These are phyloP conservation scores for Galagoides demidoff DNA, from an alignment of 2,797 vertebrate genomes.

Conservation along the genomic window DNA sequence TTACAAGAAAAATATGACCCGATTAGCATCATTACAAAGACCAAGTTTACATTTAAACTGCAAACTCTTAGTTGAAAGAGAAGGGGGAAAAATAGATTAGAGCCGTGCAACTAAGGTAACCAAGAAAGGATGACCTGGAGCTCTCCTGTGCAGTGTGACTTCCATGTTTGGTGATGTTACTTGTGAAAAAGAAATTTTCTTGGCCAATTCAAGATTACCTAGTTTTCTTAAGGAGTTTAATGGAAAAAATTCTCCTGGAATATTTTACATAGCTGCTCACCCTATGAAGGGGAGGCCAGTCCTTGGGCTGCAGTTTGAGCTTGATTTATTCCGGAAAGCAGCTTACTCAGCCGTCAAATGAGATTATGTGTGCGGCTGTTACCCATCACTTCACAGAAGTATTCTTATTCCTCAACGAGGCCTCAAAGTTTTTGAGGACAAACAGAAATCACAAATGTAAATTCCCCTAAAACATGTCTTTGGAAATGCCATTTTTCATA, in stretches of 20 bases:
- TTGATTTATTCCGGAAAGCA: slow-evolving; percentile 62
- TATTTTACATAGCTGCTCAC: slow-evolving; percentile 1
- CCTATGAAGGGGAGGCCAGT: not conserved
- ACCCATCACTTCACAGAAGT: slow-evolving; percentile 56
- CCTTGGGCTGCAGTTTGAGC: not conserved
- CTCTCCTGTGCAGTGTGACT: not conserved
- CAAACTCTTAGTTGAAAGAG: slow-evolving; percentile 20
- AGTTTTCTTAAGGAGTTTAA: slow-evolving; percentile 27
- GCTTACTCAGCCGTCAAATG: slow-evolving; percentile 68
- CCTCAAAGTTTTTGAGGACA: slow-evolving; percentile 32
- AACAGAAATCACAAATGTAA: slow-evolving; percentile 44
- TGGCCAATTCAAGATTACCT: slow-evolving; percentile 28
- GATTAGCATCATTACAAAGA: not conserved
- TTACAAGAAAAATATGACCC: not conserved
- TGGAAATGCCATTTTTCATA: slow-evolving; percentile 36
- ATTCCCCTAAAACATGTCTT: slow-evolving; percentile 52
- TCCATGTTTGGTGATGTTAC: slow-evolving; percentile 42
- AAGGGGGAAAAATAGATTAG: not conserved
- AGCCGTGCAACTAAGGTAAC: not conserved
- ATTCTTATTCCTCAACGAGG: slow-evolving; percentile 40
- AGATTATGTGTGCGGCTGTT: slow-evolving; percentile 60
- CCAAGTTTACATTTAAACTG: not conserved
- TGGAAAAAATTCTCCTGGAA: slow-evolving; percentile 38
- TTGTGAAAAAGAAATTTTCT: slow-evolving; percentile 22
- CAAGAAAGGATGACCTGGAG: not conserved